A percentile compares a stretch with the other conserved stretches of the same genome.
Evolutionary conservation across 2,113 vertebrate species (phyloP).

Genomic region (Serinus canaria): DNA sequence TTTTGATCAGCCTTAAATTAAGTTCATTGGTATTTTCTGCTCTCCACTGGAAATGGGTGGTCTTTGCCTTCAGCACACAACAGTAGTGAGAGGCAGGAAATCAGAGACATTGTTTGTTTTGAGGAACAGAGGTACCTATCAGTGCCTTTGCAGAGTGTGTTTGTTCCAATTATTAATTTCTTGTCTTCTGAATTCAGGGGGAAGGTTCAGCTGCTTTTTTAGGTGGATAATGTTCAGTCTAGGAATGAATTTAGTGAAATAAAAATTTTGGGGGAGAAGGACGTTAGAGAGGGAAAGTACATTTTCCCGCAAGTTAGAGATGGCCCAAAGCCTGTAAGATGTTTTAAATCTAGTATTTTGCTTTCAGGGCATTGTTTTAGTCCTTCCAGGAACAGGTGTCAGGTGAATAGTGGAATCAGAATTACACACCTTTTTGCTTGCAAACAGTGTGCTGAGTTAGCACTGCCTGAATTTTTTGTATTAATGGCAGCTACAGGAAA

Average conservation of each 20-base stretch:
- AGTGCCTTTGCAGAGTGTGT: not conserved
- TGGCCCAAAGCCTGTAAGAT: not conserved
- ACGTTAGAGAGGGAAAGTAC: not conserved
- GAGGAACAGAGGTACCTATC: not conserved
- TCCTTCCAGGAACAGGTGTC: not conserved
- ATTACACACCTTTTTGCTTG: not conserved
- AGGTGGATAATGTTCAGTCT: not conserved
- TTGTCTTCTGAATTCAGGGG: not conserved
- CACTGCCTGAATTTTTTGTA: not conserved
- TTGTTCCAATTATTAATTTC: not conserved
- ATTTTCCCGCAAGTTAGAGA: not conserved
- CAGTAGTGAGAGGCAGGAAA: not conserved
- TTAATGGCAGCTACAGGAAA: not conserved
- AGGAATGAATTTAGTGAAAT: not conserved
- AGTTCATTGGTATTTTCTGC: not conserved
- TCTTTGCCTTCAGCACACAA: not conserved
- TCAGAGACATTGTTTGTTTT: not conserved
- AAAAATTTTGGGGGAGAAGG: not conserved
- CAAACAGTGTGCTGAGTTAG: not conserved
- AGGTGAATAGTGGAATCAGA: not conserved
- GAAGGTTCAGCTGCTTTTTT: not conserved
- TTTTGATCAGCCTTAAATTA: not conserved
- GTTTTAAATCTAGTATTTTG: not conserved
- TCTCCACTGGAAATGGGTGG: not conserved
- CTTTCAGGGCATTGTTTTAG: not conserved